These are phyloP conservation scores for Erebia aethiops DNA, from an alignment of 2,888 invertebrate species.

Conservation along the genomic window DNA sequence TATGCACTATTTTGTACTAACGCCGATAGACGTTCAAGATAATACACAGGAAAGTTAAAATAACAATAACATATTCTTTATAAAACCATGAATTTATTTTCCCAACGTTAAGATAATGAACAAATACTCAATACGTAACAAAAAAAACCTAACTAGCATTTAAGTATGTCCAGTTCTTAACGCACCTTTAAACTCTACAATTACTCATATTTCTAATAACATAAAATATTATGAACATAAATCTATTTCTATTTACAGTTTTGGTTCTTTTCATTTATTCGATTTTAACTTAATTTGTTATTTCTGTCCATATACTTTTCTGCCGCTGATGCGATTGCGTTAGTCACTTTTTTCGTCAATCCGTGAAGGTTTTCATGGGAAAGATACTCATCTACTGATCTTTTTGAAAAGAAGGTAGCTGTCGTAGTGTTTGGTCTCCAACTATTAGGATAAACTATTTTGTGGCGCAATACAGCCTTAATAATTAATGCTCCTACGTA, in stretches of 20 bases:
- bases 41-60: neutral
- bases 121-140: constrained; percentile 58
- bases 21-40: neutral
- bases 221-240: constrained; percentile 15
- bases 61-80: constrained; percentile 24
- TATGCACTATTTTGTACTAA: too few relatives aligned
- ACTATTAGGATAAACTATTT: constrained; percentile 85
- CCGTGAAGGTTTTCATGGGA: constrained; percentile 77
- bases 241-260: constrained; percentile 26
- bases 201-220: constrained; percentile 19
- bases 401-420: constrained; percentile 69
- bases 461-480: constrained; percentile 88
- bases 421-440: constrained; percentile 71
- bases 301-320: constrained; percentile 62
- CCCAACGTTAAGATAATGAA: constrained; percentile 71
- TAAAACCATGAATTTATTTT: neutral
- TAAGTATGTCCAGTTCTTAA: constrained; percentile 79
- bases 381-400: constrained; percentile 73
- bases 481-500: constrained; percentile 88
- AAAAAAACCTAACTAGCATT: constrained; percentile 38
- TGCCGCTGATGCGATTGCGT: constrained; percentile 69
- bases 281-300: constrained; percentile 37
- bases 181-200: constrained; percentile 41
- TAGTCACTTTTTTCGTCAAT: constrained; percentile 73
- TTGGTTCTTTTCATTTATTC: neutral